Conservation (phyloP, 2,113 vertebrate genomes). For the Sardina pilchardus region DNA sequence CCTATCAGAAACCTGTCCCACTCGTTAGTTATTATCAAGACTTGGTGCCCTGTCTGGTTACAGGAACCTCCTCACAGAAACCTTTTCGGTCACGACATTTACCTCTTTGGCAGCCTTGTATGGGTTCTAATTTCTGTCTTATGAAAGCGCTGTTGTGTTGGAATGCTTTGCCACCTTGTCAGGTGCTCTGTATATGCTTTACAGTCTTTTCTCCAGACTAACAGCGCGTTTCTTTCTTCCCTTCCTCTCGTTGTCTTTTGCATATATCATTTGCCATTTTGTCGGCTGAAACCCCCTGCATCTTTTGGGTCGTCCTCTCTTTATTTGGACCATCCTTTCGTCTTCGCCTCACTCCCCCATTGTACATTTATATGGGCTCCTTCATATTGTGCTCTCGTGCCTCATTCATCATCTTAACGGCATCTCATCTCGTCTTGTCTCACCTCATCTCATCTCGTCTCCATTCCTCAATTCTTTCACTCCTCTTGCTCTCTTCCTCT, state of each 20-base stretch:
- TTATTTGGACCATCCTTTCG: background rate
- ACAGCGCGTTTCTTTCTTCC: background rate
- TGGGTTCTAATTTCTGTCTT: background rate
- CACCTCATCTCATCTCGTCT: constrained; percentile 70
- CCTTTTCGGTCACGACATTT: background rate
- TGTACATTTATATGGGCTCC: background rate
- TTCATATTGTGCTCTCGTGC: background rate
- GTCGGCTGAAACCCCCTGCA: background rate
- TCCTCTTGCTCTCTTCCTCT: constrained; percentile 48
- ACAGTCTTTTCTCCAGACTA: background rate
- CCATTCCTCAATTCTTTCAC: constrained; percentile 36
- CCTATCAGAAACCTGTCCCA: background rate
- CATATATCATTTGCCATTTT: background rate
- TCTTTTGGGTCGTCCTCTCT: background rate
- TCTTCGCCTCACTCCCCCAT: background rate
- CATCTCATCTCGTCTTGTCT: background rate
- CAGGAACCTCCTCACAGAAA: background rate
- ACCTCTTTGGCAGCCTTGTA: background rate
- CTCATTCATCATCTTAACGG: background rate
- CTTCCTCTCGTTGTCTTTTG: background rate
- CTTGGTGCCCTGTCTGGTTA: background rate
- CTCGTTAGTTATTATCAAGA: background rate
- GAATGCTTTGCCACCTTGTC: background rate
- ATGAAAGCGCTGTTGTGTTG: background rate
- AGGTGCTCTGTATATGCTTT: background rate